Base-by-base conservation (phyloP, 2,113 vertebrate species). In the Morone chrysops region DNA sequence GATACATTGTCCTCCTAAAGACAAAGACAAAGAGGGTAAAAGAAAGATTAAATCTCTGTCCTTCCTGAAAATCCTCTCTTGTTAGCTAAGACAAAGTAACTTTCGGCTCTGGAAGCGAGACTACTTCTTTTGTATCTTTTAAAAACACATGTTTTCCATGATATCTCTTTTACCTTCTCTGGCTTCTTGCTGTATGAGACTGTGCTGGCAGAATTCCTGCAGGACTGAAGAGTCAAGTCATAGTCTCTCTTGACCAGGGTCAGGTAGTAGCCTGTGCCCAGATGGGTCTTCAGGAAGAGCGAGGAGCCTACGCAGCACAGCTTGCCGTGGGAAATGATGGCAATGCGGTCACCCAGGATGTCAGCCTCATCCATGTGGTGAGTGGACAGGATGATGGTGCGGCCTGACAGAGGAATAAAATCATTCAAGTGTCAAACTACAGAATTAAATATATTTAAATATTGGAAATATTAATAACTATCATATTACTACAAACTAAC, bases 361-460 rank as follows among this genome's bases (percentile, higher is more conserved):
- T 99, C 98, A 0, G 98, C 98, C 80, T 99, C 98, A 31, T 99
- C 98, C 98, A 99, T 99, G 93, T 99, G 98, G 79, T 99, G 98
- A 0, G 98, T 99, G 79, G 98, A 99, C 8, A 99, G 96, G 87
- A 99, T 97, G 86, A 99, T 99, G 48, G 98, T 99, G 59, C 97
- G 97, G 45, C 97, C 98, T 99, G 87, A 57, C 1, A 20, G 13
- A 45, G 31, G 45, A 47, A 47, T 13, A 61, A 17, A 77, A 4
- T 60, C 3, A 38, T 18, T 61, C 0, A 2, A 18, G 0, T 67
- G 16, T 57, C 47, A 14, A 70, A 51, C 14, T 18, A 20, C 2
- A 70, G 6, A 5, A 38, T 3, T 7, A 12, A 25, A 31, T 5
- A 12, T 13, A 51, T 65, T 25, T 11, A 66, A 38, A 67, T 11